Evolutionary conservation across 2,888 invertebrate species (phyloP), one percentile per base, ranked within the genome.

Genomic region (Andrena hattorfiana): DNA sequence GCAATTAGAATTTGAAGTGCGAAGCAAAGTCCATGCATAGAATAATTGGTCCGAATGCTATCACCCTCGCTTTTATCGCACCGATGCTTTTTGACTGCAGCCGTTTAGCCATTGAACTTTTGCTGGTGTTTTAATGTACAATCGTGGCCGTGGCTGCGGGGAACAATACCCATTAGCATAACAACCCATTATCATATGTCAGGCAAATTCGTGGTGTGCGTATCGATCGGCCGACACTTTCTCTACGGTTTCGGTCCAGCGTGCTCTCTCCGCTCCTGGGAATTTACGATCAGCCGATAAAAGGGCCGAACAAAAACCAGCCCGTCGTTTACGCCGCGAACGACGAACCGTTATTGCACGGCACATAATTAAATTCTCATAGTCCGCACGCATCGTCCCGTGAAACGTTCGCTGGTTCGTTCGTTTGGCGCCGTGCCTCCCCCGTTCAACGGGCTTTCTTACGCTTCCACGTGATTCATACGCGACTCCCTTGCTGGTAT

Each of bases 301-400:
- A 80, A 80, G 81, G 68, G 56, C n/a, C 1, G 63, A 35, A 30
- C 68, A 81, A 73, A 81, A 81, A 79, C 68, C 42, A 23, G n/a
- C 51, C 10, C 20, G 23, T 28, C 71, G 54, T 71, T 72, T 78
- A 63, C 54, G 28, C 30, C 35, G 20, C 42, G 35, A 30, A 35
- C 62, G n/a, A 63, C 62, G 67, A 72, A 68, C 68, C 72, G 67
- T 81, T 72, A 72, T 72, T 68, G 60, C 62, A 26, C 32, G 28
- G 60, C 42, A 48, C 66, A 72, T 80, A 83, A 83, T 83, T 83
- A 83, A 83, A 83, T 81, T 77, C 72, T 81, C 81, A 77, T 81
- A 69, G 68, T 64, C 54, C 62, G 56, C 62, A 54, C 67, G 59
- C 82, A 63, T 35, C 54, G 74, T 66, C n/a, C 49, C 62, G 51